Conservation (phyloP, 2,797 vertebrate species). For the Chaetophractus vellerosus region DNA sequence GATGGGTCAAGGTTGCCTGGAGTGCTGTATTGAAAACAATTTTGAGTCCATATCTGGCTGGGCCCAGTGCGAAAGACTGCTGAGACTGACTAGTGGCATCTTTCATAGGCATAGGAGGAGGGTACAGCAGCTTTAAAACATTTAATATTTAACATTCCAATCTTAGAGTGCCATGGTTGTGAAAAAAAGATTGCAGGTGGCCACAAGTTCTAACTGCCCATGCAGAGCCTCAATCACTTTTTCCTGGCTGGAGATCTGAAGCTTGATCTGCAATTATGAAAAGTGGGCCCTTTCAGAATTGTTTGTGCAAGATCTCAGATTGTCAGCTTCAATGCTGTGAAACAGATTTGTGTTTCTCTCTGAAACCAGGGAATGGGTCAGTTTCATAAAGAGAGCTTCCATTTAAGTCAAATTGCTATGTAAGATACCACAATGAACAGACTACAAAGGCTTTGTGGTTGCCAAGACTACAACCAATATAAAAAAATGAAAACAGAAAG, state of each 20-base stretch:
- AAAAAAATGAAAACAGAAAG: slow-evolving; percentile 61
- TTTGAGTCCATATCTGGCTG: background rate
- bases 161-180: background rate
- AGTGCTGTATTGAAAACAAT: background rate
- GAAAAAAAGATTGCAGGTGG: background rate
- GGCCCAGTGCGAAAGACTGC: background rate
- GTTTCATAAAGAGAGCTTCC: slow-evolving; percentile 70
- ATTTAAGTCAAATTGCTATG: slow-evolving; percentile 61
- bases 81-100: background rate
- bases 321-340: slow-evolving; percentile 7
- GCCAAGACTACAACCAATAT: slow-evolving; percentile 65
- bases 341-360: slow-evolving; percentile 31
- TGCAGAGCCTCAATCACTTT: slow-evolving; percentile 1
- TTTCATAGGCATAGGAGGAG: background rate
- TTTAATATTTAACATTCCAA: background rate
- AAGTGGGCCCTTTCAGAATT: slow-evolving; percentile 67
- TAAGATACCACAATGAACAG: slow-evolving; percentile 55
- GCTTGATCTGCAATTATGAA: slow-evolving; percentile 20
- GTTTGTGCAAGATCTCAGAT: slow-evolving; percentile 41
- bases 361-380: slow-evolving; percentile 22
- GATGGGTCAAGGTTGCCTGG: background rate
- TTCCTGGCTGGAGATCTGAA: slow-evolving; percentile 20
- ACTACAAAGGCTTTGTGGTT: slow-evolving; percentile 69
- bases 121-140: background rate
- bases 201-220: background rate